Evolutionary conservation across 2,113 vertebrate species (phyloP).

Genomic region (Bostrychus sinensis): DNA sequence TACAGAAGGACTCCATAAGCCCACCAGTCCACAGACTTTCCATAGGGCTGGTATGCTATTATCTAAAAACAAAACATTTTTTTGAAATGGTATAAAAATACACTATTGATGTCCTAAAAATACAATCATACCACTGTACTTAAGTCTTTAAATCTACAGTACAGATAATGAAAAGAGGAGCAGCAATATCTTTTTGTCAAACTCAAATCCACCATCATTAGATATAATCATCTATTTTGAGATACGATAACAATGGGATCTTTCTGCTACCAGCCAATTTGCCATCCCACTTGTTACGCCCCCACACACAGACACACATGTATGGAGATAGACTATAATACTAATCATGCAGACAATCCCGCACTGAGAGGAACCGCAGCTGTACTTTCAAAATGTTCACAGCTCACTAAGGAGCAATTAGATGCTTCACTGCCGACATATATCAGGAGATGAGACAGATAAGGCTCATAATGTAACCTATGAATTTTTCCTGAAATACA

Average conservation of each 20-base stretch:
- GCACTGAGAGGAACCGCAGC: slow-evolving; percentile 36
- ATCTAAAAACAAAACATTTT: slow-evolving; percentile 80
- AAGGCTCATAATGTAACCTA: background rate
- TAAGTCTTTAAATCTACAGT: background rate
- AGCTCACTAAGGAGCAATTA: slow-evolving; percentile 26
- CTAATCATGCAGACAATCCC: slow-evolving; percentile 37
- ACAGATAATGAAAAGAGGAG: background rate
- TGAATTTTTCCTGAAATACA: background rate
- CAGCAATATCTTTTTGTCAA: slow-evolving; percentile 2
- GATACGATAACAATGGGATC: slow-evolving; percentile 52
- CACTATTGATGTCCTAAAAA: no score
- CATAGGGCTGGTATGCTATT: slow-evolving; percentile 97
- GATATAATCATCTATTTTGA: slow-evolving; percentile 57
- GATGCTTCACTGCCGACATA: background rate
- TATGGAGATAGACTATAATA: slow-evolving; percentile 16
- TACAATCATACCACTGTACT: background rate
- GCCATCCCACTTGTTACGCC: slow-evolving; percentile 37
- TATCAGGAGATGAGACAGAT: background rate
- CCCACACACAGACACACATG: slow-evolving; percentile 32
- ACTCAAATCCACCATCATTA: slow-evolving; percentile 7
- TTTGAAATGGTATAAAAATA: background rate
- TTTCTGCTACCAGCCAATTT: slow-evolving; percentile 63
- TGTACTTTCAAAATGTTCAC: slow-evolving; percentile 32
- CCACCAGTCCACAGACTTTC: slow-evolving; percentile 98
- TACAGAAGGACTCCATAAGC: slow-evolving; percentile 96